A percentile compares a stretch with the other conserved stretches of the same genome.
Evolutionary conservation across 2,113 vertebrate genomes (phyloP).

Genomic region (Pimephales promelas): DNA sequence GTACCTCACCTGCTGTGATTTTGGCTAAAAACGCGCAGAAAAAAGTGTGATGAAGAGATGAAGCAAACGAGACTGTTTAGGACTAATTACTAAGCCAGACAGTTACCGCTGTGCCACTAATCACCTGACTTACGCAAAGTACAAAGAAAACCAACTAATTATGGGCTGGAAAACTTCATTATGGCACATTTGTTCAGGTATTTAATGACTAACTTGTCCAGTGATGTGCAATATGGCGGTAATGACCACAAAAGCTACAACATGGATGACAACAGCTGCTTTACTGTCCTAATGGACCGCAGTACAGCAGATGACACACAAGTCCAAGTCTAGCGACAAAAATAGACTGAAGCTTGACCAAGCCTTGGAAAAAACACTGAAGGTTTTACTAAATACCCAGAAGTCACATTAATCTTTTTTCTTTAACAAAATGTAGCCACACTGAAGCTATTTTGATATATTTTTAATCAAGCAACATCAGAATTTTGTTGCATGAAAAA

Average conservation of each 20-base stretch:
- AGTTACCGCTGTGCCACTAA: conserved; percentile 1
- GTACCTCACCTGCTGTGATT: conserved; percentile 55
- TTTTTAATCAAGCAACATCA: neutral
- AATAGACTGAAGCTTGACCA: neutral
- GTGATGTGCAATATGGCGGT: neutral
- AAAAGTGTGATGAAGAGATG: conserved; percentile 17
- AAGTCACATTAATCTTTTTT: neutral
- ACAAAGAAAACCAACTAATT: conserved; percentile 5
- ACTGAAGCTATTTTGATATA: neutral
- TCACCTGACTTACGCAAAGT: conserved; percentile 4
- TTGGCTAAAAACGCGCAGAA: conserved; percentile 12
- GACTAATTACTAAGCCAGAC: conserved; percentile 26
- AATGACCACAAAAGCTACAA: neutral
- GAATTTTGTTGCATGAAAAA: neutral
- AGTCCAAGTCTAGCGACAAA: neutral
- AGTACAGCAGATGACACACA: neutral
- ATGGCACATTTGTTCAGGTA: neutral
- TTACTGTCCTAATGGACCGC: neutral
- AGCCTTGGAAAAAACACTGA: neutral
- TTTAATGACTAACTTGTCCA: neutral
- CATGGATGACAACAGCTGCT: neutral
- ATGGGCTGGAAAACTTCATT: conserved; percentile 15
- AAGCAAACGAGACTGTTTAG: conserved; percentile 25
- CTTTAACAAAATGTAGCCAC: neutral
- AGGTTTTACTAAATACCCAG: neutral